Percentiles rank a stretch among this genome's conserved stretches.
Conservation (phyloP, 2,888 invertebrate species). For the Tholera decimalis region DNA sequence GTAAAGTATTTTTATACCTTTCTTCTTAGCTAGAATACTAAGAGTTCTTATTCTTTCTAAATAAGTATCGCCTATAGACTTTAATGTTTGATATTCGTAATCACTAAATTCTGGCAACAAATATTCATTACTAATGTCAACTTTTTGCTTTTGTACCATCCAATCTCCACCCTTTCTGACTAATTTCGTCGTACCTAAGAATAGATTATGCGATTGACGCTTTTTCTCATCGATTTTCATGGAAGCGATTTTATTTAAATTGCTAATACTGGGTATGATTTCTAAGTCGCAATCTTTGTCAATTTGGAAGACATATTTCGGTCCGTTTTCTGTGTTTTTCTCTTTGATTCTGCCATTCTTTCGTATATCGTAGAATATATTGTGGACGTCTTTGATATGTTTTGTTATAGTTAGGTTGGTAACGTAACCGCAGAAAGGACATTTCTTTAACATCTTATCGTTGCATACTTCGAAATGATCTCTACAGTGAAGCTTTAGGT, state of each 20-base stretch:
- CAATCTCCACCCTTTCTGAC: conserved; percentile 80
- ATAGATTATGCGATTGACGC: conserved; percentile 67
- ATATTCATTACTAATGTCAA: conserved; percentile 61
- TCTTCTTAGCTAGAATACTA: conserved; percentile 72
- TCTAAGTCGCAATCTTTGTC: conserved; percentile 72
- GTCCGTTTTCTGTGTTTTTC: conserved; percentile 63
- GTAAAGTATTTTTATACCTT: conserved; percentile 76
- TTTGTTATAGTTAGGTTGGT: conserved; percentile 66
- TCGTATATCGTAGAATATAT: conserved; percentile 64
- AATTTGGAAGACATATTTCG: conserved; percentile 75
- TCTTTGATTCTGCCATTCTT: conserved; percentile 68
- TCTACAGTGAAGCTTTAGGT: conserved; percentile 78
- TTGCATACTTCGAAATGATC: conserved; percentile 82
- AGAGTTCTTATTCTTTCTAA: conserved; percentile 75
- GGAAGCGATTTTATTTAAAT: conserved; percentile 77
- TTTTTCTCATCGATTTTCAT: conserved; percentile 76
- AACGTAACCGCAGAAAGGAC: conserved; percentile 80
- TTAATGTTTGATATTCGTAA: conserved; percentile 61
- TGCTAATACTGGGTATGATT: conserved; percentile 81
- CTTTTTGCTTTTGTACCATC: conserved; percentile 76
- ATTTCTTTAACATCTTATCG: conserved; percentile 77
- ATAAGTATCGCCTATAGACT: conserved; percentile 67
- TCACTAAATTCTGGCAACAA: conserved; percentile 71
- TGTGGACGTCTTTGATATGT: conserved; percentile 74
- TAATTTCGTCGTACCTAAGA: conserved; percentile 75